A percentile compares a stretch with the other conserved stretches of the same genome.
Conservation (phyloP, 2,888 invertebrate genomes). For the Gasteruption jaculator region DNA sequence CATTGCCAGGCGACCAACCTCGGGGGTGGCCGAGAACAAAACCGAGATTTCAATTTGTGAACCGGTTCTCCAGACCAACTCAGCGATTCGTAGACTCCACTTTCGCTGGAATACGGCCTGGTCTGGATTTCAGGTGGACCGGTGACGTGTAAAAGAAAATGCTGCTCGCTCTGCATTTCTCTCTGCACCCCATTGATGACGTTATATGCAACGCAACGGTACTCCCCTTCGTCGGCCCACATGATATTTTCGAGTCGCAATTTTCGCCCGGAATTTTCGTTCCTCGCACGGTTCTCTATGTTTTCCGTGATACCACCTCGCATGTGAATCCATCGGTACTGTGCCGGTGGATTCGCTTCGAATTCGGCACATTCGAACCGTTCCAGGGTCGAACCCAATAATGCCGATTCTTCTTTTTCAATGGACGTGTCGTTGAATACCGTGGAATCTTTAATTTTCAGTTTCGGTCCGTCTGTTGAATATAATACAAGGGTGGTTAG, state of each 20-base stretch:
- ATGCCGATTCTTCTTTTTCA: conserved; percentile 42
- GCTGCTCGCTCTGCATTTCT: conserved; percentile 40
- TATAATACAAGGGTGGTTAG: too few relatives aligned
- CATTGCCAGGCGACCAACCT: conserved; percentile 81
- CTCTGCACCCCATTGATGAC: conserved; percentile 52
- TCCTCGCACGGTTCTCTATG: conserved; percentile 43
- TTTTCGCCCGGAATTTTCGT: conserved; percentile 37
- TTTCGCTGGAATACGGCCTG: conserved; percentile 32
- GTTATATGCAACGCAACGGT: conserved; percentile 57
- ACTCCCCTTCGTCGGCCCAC: conserved; percentile 58
- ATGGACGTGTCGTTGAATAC: conserved; percentile 41
- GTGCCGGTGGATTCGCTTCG: conserved; percentile 56
- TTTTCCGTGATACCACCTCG: conserved; percentile 41
- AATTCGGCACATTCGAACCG: conserved; percentile 55
- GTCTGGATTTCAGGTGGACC: conserved; percentile 48
- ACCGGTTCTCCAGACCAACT: conserved; percentile 46
- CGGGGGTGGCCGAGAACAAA: conserved; percentile 63
- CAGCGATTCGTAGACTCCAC: conserved; percentile 41
- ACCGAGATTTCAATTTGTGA: conserved; percentile 41
- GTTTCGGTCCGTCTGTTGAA: conserved; percentile 54
- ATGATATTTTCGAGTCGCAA: conserved; percentile 54
- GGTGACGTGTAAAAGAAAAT: conserved; percentile 43
- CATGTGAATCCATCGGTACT: conserved; percentile 53
- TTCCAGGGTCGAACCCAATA: conserved; percentile 51
- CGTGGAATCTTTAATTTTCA: conserved; percentile 20